Conservation (phyloP, 2,888 invertebrate species). For the Isoperla grammatica region DNA sequence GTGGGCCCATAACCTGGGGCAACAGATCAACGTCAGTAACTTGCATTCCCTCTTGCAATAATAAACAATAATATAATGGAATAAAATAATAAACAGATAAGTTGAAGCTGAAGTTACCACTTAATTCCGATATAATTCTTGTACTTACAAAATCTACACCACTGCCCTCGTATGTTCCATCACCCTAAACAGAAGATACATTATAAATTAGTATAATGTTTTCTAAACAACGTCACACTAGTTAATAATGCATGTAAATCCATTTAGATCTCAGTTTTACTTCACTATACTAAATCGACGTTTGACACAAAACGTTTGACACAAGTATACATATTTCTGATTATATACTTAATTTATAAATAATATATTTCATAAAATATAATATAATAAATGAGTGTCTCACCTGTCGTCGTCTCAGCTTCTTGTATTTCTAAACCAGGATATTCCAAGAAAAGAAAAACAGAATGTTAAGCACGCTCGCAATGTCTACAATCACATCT, state of each 20-base stretch:
- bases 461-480: slow-evolving; percentile 30
- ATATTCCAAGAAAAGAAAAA: slow-evolving; percentile 38
- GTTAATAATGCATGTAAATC: too few species aligned
- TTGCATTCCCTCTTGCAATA: not conserved
- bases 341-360: not conserved
- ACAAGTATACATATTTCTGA: too few species aligned
- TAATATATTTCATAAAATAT: not conserved
- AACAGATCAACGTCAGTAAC: not conserved
- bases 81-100: slow-evolving; percentile 11
- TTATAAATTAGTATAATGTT: slow-evolving; percentile 30
- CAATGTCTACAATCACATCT: not conserved
- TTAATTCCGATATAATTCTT: slow-evolving; percentile 12
- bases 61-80: slow-evolving; percentile 4
- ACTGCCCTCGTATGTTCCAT: slow-evolving; percentile 68
- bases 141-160: slow-evolving; percentile 69
- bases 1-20: slow-evolving; percentile 49
- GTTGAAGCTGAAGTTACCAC: slow-evolving; percentile 19
- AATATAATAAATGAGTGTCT: slow-evolving; percentile 26
- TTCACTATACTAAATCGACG: not conserved
- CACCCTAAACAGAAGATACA: too few species aligned
- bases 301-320: too few species aligned
- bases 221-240: slow-evolving; percentile 70
- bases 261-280: too few species aligned
- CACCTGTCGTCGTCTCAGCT: slow-evolving; percentile 75
- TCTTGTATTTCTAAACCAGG: slow-evolving; percentile 69